Percentiles rank a stretch among this genome's conserved stretches.
phyloP scores from a whole-genome alignment of 2,797 vertebrate species.

The Chelmon rostratus region DNA sequence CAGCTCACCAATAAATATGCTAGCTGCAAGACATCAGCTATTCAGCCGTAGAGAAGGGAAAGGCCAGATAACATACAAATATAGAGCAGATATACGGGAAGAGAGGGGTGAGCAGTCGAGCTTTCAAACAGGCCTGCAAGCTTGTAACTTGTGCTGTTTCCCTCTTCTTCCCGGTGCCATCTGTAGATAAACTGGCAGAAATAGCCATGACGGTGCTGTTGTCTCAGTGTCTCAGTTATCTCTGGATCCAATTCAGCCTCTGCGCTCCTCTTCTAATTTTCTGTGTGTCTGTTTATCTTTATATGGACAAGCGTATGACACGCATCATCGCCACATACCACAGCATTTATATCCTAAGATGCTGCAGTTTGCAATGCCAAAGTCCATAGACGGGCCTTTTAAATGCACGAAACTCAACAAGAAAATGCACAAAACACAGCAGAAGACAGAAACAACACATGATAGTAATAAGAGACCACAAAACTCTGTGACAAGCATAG shows the following conservation, averaged over 20 bases:
- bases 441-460: too few species aligned
- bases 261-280: conserved; percentile 3
- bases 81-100: conserved; percentile 10
- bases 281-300: not conserved
- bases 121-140: conserved; percentile 26
- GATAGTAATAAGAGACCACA: too few species aligned
- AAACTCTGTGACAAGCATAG: not conserved
- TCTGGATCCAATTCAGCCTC: conserved; percentile 18
- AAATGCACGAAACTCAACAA: not conserved
- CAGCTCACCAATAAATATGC: conserved; percentile 52
- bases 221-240: conserved; percentile 10
- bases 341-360: not conserved
- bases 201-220: conserved; percentile 1
- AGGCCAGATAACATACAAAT: conserved; percentile 61
- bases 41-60: conserved; percentile 48
- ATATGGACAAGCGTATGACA: not conserved
- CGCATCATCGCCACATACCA: not conserved
- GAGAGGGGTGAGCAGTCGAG: conserved; percentile 4
- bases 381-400: not conserved
- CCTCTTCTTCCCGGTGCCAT: not conserved
- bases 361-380: not conserved
- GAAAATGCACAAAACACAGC: not conserved
- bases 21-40: conserved; percentile 52
- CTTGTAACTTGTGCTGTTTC: conserved; percentile 6
- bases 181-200: conserved; percentile 22